A percentile compares a stretch with the other conserved stretches of the same genome.
Evolutionary conservation across 1,140 invertebrate genomes (phyloP).

Genomic region (Drusus annulatus): DNA sequence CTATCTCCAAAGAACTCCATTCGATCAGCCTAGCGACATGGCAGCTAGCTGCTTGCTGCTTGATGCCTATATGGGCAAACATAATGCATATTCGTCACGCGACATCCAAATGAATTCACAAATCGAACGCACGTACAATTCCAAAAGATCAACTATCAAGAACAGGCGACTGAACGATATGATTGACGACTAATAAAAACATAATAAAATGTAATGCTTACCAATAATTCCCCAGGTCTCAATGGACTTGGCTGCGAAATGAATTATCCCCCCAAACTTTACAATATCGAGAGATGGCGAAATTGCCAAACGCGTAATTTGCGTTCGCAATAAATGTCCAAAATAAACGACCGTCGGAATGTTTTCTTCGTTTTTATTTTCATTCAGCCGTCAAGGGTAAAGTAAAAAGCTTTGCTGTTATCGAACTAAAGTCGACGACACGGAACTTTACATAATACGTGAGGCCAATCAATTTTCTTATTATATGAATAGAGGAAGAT

Average conservation of each 20-base stretch:
- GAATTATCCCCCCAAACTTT: not conserved
- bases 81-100: conserved; percentile 36
- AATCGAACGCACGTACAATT: conserved; percentile 12
- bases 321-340: not conserved
- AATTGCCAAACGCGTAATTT: conserved; percentile 12
- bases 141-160: not conserved
- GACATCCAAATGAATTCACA: conserved; percentile 32
- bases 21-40: too few relatives aligned
- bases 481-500: not conserved
- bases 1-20: conserved; percentile 8
- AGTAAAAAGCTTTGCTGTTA: not conserved
- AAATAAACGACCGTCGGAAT: conserved; percentile 6
- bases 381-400: conserved; percentile 27
- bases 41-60: too few relatives aligned
- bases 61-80: not conserved
- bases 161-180: conserved; percentile 4
- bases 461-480: conserved; percentile 16
- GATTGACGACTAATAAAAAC: conserved; percentile 39
- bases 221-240: not conserved
- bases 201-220: not conserved
- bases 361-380: conserved; percentile 12
- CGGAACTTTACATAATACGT: not conserved
- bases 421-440: not conserved
- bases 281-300: conserved; percentile 11
- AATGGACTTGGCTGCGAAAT: not conserved